These are phyloP conservation scores for Poicephalus meyeri DNA, from an alignment of 2,113 vertebrate genomes.

Conservation along the genomic window DNA sequence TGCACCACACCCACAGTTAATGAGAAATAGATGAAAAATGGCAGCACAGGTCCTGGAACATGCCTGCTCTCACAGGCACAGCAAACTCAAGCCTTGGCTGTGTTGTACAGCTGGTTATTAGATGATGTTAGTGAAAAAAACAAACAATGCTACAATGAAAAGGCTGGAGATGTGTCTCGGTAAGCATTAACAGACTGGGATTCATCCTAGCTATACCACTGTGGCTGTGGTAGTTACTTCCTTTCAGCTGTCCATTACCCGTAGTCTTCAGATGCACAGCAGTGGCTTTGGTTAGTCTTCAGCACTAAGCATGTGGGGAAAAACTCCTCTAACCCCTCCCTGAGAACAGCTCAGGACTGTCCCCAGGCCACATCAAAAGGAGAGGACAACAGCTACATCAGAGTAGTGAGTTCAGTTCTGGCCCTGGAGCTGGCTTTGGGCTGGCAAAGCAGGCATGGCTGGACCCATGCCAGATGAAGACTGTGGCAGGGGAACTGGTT, in stretches of 20 bases:
- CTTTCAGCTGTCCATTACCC: background rate
- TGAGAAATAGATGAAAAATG: background rate
- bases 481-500: background rate
- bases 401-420: background rate
- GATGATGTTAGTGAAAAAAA: background rate
- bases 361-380: background rate
- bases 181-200: background rate
- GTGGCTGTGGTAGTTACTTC: background rate
- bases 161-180: background rate
- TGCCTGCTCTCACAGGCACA: background rate
- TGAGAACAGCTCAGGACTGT: background rate
- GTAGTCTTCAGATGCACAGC: background rate
- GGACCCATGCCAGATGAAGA: accelerated
- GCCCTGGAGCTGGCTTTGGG: background rate
- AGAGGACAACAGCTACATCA: accelerated
- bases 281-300: background rate
- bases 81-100: background rate
- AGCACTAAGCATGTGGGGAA: background rate
- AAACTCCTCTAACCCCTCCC: background rate
- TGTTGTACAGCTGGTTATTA: background rate
- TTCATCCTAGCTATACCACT: background rate
- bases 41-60: background rate
- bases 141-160: background rate
- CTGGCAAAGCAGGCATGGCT: background rate
- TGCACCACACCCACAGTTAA: background rate